Conservation (phyloP, 2,113 vertebrate genomes). For the Cygnus atratus region DNA sequence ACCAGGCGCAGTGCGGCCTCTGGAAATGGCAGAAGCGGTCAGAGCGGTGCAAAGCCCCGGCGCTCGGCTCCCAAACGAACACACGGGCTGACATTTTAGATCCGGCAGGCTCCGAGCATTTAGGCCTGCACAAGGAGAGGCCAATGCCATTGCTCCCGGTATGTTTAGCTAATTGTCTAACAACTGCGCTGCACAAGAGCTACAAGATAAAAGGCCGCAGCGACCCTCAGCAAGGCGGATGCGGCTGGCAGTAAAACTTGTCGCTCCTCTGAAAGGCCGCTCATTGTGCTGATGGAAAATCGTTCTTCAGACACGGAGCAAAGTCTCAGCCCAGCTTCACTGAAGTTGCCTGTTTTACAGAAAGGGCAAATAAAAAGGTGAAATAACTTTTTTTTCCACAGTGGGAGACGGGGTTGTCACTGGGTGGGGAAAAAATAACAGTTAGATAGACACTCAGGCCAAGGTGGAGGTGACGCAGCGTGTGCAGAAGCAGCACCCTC, state of each 20-base stretch:
- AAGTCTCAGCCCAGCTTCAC: background rate
- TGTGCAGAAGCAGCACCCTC: accelerated
- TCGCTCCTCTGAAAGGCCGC: background rate
- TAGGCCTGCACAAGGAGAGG: background rate
- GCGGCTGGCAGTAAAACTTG: background rate
- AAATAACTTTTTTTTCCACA: background rate
- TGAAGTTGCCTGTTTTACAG: background rate
- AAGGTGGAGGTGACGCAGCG: background rate
- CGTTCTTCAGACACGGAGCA: background rate
- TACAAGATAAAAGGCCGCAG: background rate
- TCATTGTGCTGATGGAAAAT: background rate
- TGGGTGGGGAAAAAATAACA: background rate
- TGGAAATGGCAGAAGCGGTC: accelerated
- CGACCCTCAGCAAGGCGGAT: accelerated
- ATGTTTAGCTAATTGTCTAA: background rate
- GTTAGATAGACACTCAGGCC: background rate
- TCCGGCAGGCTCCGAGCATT: accelerated
- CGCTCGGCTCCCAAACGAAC: background rate
- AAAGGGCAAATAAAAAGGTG: background rate
- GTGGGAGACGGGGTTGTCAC: background rate
- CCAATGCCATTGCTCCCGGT: background rate
- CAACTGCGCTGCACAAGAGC: background rate
- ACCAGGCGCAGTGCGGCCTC: background rate
- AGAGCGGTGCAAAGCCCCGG: accelerated
- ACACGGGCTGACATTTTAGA: background rate